These are phyloP conservation scores for Phoebastria nigripes DNA, from an alignment of 2,797 vertebrate species.

Conservation along the genomic window DNA sequence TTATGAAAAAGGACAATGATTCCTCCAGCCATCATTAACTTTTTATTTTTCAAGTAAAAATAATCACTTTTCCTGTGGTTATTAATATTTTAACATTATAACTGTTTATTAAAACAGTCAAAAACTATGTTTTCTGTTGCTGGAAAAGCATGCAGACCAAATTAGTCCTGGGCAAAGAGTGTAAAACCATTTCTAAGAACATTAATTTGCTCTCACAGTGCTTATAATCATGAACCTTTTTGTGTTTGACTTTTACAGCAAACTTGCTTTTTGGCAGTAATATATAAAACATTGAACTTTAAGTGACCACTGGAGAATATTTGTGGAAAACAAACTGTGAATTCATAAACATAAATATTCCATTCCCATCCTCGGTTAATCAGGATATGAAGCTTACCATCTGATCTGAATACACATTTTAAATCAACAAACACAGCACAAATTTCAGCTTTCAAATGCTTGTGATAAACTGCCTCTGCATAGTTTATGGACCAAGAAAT, in stretches of 20 bases:
- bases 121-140: neutral
- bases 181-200: neutral
- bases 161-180: neutral
- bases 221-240: neutral
- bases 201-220: neutral
- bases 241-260: neutral
- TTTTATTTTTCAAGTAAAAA: neutral
- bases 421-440: neutral
- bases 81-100: slow-evolving; percentile 6
- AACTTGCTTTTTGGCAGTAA: slow-evolving; percentile 13
- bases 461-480: neutral
- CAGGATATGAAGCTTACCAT: neutral
- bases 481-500: neutral
- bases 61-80: neutral
- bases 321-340: neutral
- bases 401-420: neutral
- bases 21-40: neutral
- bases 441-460: neutral
- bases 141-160: neutral
- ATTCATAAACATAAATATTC: neutral
- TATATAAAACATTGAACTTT: neutral
- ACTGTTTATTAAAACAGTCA: slow-evolving; percentile 2
- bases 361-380: neutral
- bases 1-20: neutral
- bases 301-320: slow-evolving; percentile 31